Evolutionary conservation across 1,140 invertebrate genomes (phyloP), one percentile per base, ranked within the genome.

Genomic region (Leptinotarsa lineolata): DNA sequence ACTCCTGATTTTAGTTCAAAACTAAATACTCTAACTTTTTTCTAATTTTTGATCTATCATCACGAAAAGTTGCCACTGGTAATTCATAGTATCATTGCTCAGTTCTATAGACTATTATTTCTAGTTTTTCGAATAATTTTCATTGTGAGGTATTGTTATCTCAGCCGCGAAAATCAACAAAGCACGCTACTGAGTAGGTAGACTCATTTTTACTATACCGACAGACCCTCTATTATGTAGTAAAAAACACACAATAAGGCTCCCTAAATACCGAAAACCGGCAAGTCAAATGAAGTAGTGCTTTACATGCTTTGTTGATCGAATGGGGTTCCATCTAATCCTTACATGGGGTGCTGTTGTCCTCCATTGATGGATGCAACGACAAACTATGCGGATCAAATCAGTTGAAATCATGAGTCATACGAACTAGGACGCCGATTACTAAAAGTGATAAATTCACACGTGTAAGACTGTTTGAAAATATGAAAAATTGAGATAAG

Each of bases 331-430:
- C 21, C 15, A 22, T 21, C 21, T 24, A 59, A 69, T 66, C 20
- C 18, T 69, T 30, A 48, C 54, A 60, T 69, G 68, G 68, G 68
- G 68, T 69, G 68, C 30, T 69, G 68, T 69, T 69, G 54, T 58
- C 39, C 68, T 48, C 68, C 45, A 58, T 59, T 69, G 68, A 54
- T 16, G 48, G 48, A 69, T 69, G 68, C 68, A 69, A 69, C 68
- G 4, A 69, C 54, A 48, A 21, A 18, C 68, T 54, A 54, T 20
- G 22, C 68, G 21, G 68, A 48, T 24, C 54, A 69, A 69, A 69
- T 69, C 68, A 69, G 68, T 69, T 69, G 68, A 69, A 46, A 58
- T 24, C 68, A 22, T 69, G 68, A 69, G 22, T 69, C 68, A 69
- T 30, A 59, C 54, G 12, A 58, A 69, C 21, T 20, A 22, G 46